phyloP scores from a whole-genome alignment of 2,113 vertebrate genomes.

The human region GRCh38 chr1:63269001-63269500 shows the following conservation, averaged over 20 bases:
- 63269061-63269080: constrained; percentile 68
- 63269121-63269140: constrained; percentile 56
- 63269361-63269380: background rate
- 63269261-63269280: constrained; percentile 15
- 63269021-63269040: constrained; percentile 53
- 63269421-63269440: constrained; percentile 15
- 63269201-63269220: constrained; percentile 27
- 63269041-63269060: constrained; percentile 70
- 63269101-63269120: constrained; percentile 71
- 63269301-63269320: background rate
- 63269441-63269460: constrained; percentile 19
- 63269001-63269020: constrained; percentile 53
- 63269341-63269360: background rate
- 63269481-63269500: background rate
- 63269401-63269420: background rate
- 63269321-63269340: constrained; percentile 40
- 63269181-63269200: constrained; percentile 15
- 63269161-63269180: constrained; percentile 47
- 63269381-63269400: background rate
- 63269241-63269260: constrained; percentile 47
- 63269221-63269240: background rate
- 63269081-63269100: constrained; percentile 69
- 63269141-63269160: constrained; percentile 39
- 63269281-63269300: constrained; percentile 18
- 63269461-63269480: background rate